Percentiles rank a stretch among this genome's conserved stretches.
These are phyloP conservation scores for Xenus cinereus DNA, from an alignment of 2,113 vertebrate species.

Conservation along the genomic window DNA sequence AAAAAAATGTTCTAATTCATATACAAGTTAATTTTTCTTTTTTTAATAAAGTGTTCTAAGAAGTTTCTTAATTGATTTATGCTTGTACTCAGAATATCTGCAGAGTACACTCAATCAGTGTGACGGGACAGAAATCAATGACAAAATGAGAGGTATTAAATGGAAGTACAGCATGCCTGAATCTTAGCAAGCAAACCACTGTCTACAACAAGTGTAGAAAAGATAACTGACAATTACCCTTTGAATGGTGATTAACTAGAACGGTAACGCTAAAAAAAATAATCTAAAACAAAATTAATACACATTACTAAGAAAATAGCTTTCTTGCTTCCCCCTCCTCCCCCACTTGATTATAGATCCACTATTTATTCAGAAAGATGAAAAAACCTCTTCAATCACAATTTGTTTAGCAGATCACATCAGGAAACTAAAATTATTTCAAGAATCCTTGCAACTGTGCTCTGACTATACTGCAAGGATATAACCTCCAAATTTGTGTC, in stretches of 20 bases:
- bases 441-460: neutral
- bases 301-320: neutral
- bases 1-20: neutral
- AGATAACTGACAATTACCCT: neutral
- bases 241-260: neutral
- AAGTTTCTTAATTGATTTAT: neutral
- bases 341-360: neutral
- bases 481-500: neutral
- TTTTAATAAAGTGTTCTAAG: neutral
- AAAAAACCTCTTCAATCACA: neutral
- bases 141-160: neutral
- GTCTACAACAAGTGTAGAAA: neutral
- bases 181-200: neutral
- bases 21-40: neutral
- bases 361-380: neutral
- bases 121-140: neutral
- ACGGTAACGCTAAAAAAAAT: neutral
- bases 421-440: neutral
- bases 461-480: neutral
- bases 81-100: neutral
- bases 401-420: neutral
- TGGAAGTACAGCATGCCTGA: neutral
- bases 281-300: neutral
- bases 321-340: accelerated
- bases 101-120: neutral